Evolutionary conservation across 2,888 invertebrate species (phyloP).

Genomic region (Cantharis rufa): DNA sequence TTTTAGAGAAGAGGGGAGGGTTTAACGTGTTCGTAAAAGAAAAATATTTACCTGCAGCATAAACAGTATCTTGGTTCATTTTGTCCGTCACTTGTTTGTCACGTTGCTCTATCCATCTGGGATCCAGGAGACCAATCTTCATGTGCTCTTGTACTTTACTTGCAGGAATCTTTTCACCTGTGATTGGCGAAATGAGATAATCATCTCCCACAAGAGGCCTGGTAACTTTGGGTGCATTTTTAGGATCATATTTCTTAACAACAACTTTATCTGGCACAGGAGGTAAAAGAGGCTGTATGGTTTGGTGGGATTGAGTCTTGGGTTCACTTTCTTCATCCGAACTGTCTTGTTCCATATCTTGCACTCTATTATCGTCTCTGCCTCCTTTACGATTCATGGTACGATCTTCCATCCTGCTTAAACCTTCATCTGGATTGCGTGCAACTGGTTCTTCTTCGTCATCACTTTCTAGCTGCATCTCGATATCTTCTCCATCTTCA

Average conservation of each 20-base stretch:
- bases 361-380: conserved; percentile 67
- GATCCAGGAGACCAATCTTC: conserved; percentile 94
- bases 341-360: conserved; percentile 93
- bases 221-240: conserved; percentile 66
- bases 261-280: conserved; percentile 91
- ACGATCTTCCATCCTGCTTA: conserved; percentile 71
- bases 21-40: no score
- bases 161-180: conserved; percentile 96
- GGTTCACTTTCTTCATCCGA: conserved; percentile 68
- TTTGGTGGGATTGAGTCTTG: conserved; percentile 48
- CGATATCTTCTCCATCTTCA: conserved; percentile 80
- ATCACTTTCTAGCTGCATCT: conserved; percentile 89
- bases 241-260: conserved; percentile 97
- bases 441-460: conserved; percentile 59
- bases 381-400: conserved; percentile 57
- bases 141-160: conserved; percentile 98
- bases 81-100: conserved; percentile 94
- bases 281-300: conserved; percentile 70
- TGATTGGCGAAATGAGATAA: conserved; percentile 96
- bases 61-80: conserved; percentile 86
- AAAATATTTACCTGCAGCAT: conserved; percentile 62
- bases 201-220: conserved; percentile 76
- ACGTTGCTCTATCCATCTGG: conserved; percentile 96
- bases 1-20: no score
- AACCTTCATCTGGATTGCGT: conserved; percentile 53